A percentile compares a stretch with the other conserved stretches of the same genome.
These are phyloP conservation scores for Ryuthela nishihirai DNA, from an alignment of 2,888 invertebrate genomes.

Conservation along the genomic window DNA sequence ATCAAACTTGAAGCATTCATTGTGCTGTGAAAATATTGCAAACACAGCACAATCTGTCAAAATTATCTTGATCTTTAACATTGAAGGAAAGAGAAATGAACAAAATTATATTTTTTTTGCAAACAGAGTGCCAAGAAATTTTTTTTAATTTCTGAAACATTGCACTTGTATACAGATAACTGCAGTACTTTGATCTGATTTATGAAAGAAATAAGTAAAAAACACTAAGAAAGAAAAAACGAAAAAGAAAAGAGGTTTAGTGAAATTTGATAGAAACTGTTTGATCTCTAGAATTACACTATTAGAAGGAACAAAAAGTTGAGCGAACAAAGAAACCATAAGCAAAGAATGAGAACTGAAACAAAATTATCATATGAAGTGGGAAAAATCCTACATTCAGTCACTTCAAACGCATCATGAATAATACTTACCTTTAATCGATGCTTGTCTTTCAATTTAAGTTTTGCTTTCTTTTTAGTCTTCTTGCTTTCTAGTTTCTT, in stretches of 20 bases:
- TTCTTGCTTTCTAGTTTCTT: conserved; percentile 36
- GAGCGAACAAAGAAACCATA: neutral
- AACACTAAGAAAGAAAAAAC: neutral
- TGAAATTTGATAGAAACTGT: no score
- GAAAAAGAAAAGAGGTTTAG: neutral
- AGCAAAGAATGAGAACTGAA: no score
- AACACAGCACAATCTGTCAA: no score
- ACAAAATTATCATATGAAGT: neutral
- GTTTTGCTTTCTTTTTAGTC: conserved; percentile 32
- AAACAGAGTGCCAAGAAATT: no score
- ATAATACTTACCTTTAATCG: conserved; percentile 15
- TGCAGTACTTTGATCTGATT: no score
- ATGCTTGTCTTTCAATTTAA: conserved; percentile 28
- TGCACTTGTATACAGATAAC: no score
- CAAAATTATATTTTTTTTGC: no score
- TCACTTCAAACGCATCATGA: neutral
- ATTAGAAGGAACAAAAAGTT: neutral
- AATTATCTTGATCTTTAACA: no score
- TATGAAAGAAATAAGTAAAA: neutral
- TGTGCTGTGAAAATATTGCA: no score
- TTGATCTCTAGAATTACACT: neutral
- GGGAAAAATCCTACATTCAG: neutral
- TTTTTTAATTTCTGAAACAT: no score
- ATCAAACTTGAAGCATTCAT: no score
- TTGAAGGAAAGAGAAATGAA: no score